phyloP scores from a whole-genome alignment of 2,113 vertebrate species.

The Chitala chitala region DNA sequence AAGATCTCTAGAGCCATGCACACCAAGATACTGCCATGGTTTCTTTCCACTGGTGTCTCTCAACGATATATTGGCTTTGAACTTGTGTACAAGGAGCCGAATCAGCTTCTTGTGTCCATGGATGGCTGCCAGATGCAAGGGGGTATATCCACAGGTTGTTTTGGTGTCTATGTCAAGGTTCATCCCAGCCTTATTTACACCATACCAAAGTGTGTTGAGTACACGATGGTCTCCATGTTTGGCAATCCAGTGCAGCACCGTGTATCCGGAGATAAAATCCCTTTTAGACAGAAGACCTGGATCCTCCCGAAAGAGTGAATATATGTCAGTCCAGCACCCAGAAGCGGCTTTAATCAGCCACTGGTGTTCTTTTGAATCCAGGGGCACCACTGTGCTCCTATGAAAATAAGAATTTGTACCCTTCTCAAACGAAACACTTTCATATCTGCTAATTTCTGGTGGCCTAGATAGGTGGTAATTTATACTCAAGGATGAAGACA shows the following conservation, averaged over 20 bases:
- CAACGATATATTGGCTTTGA: slow-evolving; percentile 65
- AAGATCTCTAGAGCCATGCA: slow-evolving; percentile 54
- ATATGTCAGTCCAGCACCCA: slow-evolving; percentile 70
- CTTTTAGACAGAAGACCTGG: slow-evolving; percentile 66
- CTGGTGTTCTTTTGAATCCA: slow-evolving; percentile 72
- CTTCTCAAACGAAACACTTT: slow-evolving; percentile 23
- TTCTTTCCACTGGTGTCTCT: slow-evolving; percentile 77
- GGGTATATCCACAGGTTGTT: slow-evolving; percentile 79
- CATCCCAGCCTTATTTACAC: slow-evolving; percentile 58
- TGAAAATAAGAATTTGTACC: slow-evolving; percentile 26
- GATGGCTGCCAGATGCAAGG: slow-evolving; percentile 84
- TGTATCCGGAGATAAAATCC: slow-evolving; percentile 90
- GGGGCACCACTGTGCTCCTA: slow-evolving; percentile 60
- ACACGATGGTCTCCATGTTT: slow-evolving; percentile 78
- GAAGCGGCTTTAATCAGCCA: slow-evolving; percentile 81
- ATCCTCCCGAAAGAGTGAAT: slow-evolving; percentile 74
- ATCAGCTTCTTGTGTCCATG: slow-evolving; percentile 75
- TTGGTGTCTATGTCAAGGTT: slow-evolving; percentile 66
- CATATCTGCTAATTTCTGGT: slow-evolving; percentile 40
- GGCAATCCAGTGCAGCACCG: slow-evolving; percentile 87
- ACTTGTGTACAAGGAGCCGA: slow-evolving; percentile 74
- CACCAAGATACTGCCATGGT: slow-evolving; percentile 82
- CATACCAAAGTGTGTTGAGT: slow-evolving; percentile 72
- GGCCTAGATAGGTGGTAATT: slow-evolving; percentile 45
- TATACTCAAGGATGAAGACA: slow-evolving; percentile 61